Conservation (phyloP, 2,113 vertebrate species). For the Hemibagrus wyckioides region DNA sequence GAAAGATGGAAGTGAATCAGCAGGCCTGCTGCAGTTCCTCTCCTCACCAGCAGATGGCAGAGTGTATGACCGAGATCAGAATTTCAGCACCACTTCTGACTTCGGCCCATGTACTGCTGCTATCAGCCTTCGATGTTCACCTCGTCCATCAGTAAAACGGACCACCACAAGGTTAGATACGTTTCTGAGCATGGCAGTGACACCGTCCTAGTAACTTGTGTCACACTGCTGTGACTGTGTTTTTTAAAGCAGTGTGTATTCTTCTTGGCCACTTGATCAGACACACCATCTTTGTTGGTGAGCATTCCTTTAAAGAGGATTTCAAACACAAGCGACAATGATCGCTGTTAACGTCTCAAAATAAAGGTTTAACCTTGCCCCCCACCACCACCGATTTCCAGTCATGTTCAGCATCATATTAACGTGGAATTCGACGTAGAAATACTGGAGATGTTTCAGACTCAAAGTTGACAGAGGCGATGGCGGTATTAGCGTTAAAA, state of each 20-base stretch:
- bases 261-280: neutral
- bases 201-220: neutral
- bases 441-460: too few species aligned
- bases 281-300: neutral
- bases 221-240: too few species aligned
- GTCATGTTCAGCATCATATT: too few species aligned
- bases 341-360: too few species aligned
- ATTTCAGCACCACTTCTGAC: neutral
- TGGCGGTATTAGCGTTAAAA: too few species aligned
- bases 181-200: neutral
- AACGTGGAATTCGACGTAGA: too few species aligned
- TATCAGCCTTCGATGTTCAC: neutral
- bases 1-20: slow-evolving; percentile 2
- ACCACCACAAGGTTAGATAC: neutral
- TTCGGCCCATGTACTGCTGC: neutral
- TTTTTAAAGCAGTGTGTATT: neutral
- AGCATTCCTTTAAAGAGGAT: too few species aligned
- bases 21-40: neutral
- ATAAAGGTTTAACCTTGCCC: too few species aligned
- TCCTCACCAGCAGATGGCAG: slow-evolving; percentile 26
- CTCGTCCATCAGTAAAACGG: neutral
- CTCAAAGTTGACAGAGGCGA: too few species aligned
- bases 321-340: too few species aligned
- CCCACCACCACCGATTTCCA: too few species aligned
- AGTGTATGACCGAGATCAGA: neutral